Base-by-base conservation (phyloP, 2,888 invertebrate genomes). In the Choreutis nemorana region DNA sequence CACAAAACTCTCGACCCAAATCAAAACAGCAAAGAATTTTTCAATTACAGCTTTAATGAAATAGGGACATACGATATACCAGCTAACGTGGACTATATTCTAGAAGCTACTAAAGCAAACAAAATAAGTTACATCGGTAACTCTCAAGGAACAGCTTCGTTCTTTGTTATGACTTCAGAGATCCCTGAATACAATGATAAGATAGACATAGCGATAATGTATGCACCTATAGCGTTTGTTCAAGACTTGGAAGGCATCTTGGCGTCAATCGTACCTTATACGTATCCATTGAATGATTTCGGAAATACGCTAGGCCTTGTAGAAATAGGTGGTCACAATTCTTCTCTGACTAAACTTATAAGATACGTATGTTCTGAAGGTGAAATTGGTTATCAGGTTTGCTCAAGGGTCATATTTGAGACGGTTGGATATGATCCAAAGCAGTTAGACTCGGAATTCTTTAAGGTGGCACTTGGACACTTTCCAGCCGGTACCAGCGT, bases 21-120 rank as follows among this genome's bases (percentile, higher is more conserved):
- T 30, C 52, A 34, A 1, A 68, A 82, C 32, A n/a, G n/a, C n/a
- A 34, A 47, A 1, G 39, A 54, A 8, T 84, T 57, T 41, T 84
- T 83, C 83, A 44, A 77, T 14, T 84, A 67, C 46, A 83, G 85
- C 20, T 85, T 83, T 65, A 87, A 90, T 49, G 87, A 91, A 54
- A 85, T 87, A 54, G 90, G 87, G 0, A 47, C 67, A 24, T 82
- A 81, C 42, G 92, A 93, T 55, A 34, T 91, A 2, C 87, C 91
- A 4, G 83, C 87, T 0, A 83, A 82, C 53, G 81, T 70, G 4
- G 66, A 73, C 38, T 57, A 56, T 28, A 45, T 72, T 8, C 35
- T 65, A 2, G 29, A 39, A 1, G 28, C 34, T 3, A 87, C 87
- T 0, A 72, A 78, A 2, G 63, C 77, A 21, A 39, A 73, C 1